Base-by-base conservation (phyloP, 2,888 invertebrate genomes). In the Priapulus caudatus region DNA sequence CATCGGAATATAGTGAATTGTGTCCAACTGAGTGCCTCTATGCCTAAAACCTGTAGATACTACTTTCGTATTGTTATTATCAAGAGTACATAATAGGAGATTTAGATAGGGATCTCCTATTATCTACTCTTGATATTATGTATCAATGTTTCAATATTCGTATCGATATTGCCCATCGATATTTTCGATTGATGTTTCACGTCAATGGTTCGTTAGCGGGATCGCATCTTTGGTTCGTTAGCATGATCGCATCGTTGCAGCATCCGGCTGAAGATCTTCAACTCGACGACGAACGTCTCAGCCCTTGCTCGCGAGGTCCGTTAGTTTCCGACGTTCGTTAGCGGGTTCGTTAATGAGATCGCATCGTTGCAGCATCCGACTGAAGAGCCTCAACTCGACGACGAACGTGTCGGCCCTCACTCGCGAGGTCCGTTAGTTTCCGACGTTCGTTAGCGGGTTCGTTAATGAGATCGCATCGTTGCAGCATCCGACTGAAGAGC, bases 281-380 rank as follows among this genome's bases (percentile, higher is more conserved):
- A 82, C 66, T 77, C 81, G 22, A 79, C 83, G 62, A 84, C 88
- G 19, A 84, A 91, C 73, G 82, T 88, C 56, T 77, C 79, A 48
- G 76, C 80, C 15, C 73, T 91, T 59, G 86, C 89, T 1, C 81
- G 80, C 63, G 86, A 89, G 74, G 84, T 92, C n/a, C n/a, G n/a
- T n/a, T n/a, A n/a, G n/a, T n/a, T n/a, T n/a, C n/a, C n/a, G n/a
- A n/a, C n/a, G n/a, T n/a, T n/a, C n/a, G n/a, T n/a, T n/a, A n/a
- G n/a, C n/a, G n/a, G n/a, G n/a, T n/a, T n/a, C n/a, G n/a, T n/a
- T n/a, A n/a, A n/a, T n/a, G n/a, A n/a, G n/a, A n/a, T n/a, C 21
- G 20, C 16, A 18, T 51, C 10, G 4, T 52, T 64, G 50, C 53
- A 68, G 69, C 15, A 84, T 88, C 56, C 79, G 86, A 56, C 72